Conservation (phyloP, 2,797 vertebrate species). For the Sarcophilus harrisii region DNA sequence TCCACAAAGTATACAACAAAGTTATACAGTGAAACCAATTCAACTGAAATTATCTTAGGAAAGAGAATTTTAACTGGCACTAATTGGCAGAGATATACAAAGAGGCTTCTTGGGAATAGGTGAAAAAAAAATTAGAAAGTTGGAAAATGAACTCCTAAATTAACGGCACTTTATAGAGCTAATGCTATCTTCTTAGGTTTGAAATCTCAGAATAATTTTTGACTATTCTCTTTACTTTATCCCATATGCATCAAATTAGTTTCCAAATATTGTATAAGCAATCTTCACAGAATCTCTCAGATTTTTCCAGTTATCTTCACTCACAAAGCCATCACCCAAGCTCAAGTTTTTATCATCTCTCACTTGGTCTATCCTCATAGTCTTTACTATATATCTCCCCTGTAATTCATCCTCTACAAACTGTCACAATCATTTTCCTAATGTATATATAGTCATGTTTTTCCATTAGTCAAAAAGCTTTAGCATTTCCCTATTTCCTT, state of each 20-base stretch:
- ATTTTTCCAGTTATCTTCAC: neutral
- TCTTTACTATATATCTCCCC: neutral
- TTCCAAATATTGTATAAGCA: neutral
- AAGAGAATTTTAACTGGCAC: slow-evolving; percentile 33
- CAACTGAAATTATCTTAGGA: slow-evolving; percentile 9
- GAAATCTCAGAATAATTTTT: neutral
- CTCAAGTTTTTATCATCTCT: neutral
- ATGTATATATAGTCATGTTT: neutral
- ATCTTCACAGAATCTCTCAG: neutral
- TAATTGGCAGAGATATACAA: slow-evolving; percentile 10
- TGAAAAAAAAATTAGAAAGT: neutral
- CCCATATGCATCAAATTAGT: neutral
- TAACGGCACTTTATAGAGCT: neutral
- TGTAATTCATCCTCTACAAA: neutral
- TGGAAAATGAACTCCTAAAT: neutral
- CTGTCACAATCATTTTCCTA: no score
- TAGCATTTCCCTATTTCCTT: neutral
- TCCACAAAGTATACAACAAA: slow-evolving; percentile 1
- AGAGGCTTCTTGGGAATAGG: slow-evolving; percentile 17
- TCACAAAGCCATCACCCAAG: neutral
- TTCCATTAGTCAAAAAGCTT: neutral
- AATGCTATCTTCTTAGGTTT: neutral
- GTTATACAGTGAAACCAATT: slow-evolving; percentile 26
- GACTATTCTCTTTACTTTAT: neutral
- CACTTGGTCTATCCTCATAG: neutral